Percentiles rank a stretch among this genome's conserved stretches.
These are phyloP conservation scores for Melinaea menophilus DNA, from an alignment of 2,888 invertebrate species.

Conservation along the genomic window DNA sequence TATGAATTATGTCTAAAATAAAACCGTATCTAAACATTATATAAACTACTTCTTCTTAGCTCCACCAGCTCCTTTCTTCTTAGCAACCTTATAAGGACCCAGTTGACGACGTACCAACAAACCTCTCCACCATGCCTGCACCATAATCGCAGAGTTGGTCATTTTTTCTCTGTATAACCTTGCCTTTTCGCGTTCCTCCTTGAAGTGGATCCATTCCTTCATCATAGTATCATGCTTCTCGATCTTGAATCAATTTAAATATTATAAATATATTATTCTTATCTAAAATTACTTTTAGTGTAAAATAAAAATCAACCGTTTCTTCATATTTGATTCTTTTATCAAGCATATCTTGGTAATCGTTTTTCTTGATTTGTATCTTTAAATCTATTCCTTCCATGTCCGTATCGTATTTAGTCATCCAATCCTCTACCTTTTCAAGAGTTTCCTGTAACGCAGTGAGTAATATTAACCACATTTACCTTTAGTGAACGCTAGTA, in stretches of 20 bases:
- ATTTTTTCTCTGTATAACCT: constrained; percentile 53
- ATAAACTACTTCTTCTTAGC: constrained; percentile 30
- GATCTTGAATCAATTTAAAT: constrained; percentile 37
- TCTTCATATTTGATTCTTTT: constrained; percentile 45
- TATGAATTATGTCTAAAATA: no score
- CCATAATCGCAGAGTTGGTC: constrained; percentile 51
- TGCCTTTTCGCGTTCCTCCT: constrained; percentile 53
- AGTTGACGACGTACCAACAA: constrained; percentile 59
- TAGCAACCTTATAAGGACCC: constrained; percentile 52
- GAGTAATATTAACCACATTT: constrained; percentile 2
- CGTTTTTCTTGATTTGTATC: constrained; percentile 58
- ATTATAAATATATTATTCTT: neutral
- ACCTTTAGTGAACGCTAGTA: neutral
- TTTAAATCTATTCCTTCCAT: constrained; percentile 59
- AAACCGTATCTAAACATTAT: neutral
- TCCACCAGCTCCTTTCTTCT: constrained; percentile 36
- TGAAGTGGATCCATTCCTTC: constrained; percentile 55
- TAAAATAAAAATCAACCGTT: constrained; percentile 38
- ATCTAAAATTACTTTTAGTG: no score
- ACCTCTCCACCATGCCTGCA: constrained; percentile 72
- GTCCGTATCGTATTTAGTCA: constrained; percentile 62
- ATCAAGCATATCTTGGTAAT: constrained; percentile 46
- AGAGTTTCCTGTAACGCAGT: constrained; percentile 51
- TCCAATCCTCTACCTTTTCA: constrained; percentile 55
- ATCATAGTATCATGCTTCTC: constrained; percentile 46